phyloP scores from a whole-genome alignment of 2,797 vertebrate genomes.

The Pangasius mekongensis region DNA sequence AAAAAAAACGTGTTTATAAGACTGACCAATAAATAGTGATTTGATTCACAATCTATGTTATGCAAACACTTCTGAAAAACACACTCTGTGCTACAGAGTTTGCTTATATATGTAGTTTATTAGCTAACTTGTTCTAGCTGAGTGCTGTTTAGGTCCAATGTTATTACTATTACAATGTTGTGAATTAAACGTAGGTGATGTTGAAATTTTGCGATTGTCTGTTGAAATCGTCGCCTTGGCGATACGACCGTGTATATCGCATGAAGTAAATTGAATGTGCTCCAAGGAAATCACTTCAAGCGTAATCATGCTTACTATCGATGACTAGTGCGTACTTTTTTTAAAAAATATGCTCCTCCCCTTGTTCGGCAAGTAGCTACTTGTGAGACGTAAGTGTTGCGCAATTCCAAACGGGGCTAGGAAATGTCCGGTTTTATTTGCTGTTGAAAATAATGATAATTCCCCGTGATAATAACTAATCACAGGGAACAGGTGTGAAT shows the following conservation, averaged over 20 bases:
- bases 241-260: not conserved
- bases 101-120: not conserved
- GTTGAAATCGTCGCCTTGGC: not conserved
- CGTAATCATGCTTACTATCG: not conserved
- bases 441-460: not conserved
- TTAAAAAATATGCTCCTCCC: not conserved
- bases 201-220: not conserved
- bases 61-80: no score
- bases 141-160: no score
- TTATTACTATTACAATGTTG: not conserved
- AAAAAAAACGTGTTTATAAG: not conserved
- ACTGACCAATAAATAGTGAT: not conserved
- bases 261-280: not conserved
- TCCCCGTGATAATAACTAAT: not conserved
- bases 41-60: not conserved
- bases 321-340: not conserved
- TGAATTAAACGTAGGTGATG: not conserved
- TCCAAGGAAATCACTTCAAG: not conserved
- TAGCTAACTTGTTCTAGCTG: not conserved
- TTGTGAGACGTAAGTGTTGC: not conserved
- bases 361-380: not conserved
- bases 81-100: no score
- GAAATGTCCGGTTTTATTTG: not conserved
- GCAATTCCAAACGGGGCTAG: not conserved
- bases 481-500: not conserved